These are phyloP conservation scores for Chrysemys picta DNA, from an alignment of 2,113 vertebrate species.

Conservation along the genomic window DNA sequence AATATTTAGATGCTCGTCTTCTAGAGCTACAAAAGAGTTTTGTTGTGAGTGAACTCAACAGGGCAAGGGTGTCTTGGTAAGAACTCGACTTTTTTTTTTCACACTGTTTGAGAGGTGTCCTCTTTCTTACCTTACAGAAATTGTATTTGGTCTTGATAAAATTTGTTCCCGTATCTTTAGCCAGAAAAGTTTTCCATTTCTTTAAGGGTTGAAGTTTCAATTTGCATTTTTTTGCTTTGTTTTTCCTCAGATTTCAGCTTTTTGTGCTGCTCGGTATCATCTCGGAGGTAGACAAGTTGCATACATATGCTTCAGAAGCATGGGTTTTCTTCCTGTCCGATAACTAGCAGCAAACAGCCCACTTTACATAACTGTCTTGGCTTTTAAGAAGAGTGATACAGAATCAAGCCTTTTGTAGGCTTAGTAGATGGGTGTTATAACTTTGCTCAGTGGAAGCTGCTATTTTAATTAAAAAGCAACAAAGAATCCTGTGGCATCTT, in stretches of 20 bases:
- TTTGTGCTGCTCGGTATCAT: slow-evolving; percentile 68
- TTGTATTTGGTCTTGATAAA: rapidly evolving
- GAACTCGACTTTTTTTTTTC: rapidly evolving
- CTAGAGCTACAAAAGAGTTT: rapidly evolving
- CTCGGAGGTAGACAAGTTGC: slow-evolving; percentile 68
- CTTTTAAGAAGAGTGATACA: not conserved
- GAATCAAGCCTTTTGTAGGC: not conserved
- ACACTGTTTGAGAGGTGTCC: not conserved
- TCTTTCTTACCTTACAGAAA: not conserved
- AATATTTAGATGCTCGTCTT: rapidly evolving
- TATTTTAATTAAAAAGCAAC: too few species aligned
- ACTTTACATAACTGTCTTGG: not conserved
- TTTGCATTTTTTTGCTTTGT: not conserved
- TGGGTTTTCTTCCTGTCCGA: slow-evolving; percentile 13
- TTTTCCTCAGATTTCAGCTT: slow-evolving; percentile 71
- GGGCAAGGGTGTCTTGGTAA: rapidly evolving
- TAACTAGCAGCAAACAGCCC: slow-evolving; percentile 31
- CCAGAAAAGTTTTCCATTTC: rapidly evolving
- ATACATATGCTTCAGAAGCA: slow-evolving; percentile 49
- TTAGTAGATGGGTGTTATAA: not conserved
- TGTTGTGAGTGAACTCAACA: rapidly evolving
- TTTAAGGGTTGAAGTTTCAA: rapidly evolving
- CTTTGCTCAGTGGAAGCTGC: not conserved
- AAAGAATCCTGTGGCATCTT: too few species aligned
- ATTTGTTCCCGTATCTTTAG: not conserved